Conservation (phyloP, 2,797 vertebrate genomes). For the Pseudomugil gertrudae region DNA sequence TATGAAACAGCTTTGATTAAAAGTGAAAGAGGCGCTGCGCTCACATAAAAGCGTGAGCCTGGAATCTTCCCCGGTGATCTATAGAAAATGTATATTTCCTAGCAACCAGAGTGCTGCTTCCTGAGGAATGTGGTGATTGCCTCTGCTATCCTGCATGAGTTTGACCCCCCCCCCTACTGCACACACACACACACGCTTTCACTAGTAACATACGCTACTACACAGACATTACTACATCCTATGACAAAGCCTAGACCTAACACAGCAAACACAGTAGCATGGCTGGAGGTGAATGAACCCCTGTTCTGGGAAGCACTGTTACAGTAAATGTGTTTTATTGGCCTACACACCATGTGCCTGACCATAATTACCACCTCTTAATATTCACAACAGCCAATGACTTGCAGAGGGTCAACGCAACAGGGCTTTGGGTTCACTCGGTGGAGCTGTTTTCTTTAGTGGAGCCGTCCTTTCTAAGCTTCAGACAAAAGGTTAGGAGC, state of each 20-base stretch:
- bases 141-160: slow-evolving; percentile 74
- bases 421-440: slow-evolving; percentile 40
- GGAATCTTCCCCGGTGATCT: slow-evolving; percentile 76
- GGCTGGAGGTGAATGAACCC: slow-evolving; percentile 56
- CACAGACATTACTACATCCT: slow-evolving; percentile 33
- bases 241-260: slow-evolving; percentile 40
- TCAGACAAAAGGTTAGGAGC: slow-evolving; percentile 60
- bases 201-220: slow-evolving; percentile 15
- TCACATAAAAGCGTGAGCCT: slow-evolving; percentile 72
- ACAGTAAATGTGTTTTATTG: slow-evolving; percentile 76
- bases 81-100: slow-evolving; percentile 81
- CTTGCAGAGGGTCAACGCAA: slow-evolving; percentile 52
- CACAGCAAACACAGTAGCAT: slow-evolving; percentile 34
- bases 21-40: slow-evolving; percentile 75
- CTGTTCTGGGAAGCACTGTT: slow-evolving; percentile 76
- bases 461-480: slow-evolving; percentile 43
- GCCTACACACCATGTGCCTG: slow-evolving; percentile 69
- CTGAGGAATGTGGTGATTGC: slow-evolving; percentile 81
- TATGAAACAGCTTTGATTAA: slow-evolving; percentile 82
- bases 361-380: slow-evolving; percentile 75
- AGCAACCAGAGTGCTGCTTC: slow-evolving; percentile 76
- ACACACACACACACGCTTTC: too few species aligned
- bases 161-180: slow-evolving; percentile 64
- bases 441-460: slow-evolving; percentile 52
- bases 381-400: slow-evolving; percentile 70